These are phyloP conservation scores for Eupeodes luniger DNA, from an alignment of 2,888 invertebrate genomes.

Conservation along the genomic window DNA sequence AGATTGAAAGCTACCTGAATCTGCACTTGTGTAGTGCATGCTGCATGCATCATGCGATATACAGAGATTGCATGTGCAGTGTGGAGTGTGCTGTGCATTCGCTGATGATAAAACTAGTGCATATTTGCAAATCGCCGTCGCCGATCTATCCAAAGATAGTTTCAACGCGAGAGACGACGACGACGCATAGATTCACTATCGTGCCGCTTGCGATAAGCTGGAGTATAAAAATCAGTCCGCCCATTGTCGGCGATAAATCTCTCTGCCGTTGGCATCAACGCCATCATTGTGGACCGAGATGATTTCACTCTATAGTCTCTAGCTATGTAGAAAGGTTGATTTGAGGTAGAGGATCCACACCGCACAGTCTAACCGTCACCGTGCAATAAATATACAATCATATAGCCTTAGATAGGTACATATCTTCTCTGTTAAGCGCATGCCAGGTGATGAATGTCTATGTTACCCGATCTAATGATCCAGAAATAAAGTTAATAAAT, in stretches of 20 bases:
- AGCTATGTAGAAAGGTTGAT: too few species aligned
- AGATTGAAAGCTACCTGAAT: slow-evolving; percentile 46
- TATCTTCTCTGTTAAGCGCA: slow-evolving; percentile 34
- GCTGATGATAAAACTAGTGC: slow-evolving; percentile 41
- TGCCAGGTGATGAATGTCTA: slow-evolving; percentile 82
- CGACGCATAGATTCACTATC: slow-evolving; percentile 61
- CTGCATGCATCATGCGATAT: slow-evolving; percentile 43
- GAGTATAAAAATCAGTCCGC: slow-evolving; percentile 63
- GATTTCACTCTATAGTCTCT: slow-evolving; percentile 49
- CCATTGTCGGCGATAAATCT: slow-evolving; percentile 75
- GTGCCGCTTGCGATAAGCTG: slow-evolving; percentile 62
- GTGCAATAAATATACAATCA: background rate
- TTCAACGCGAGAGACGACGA: slow-evolving; percentile 44
- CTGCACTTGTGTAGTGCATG: slow-evolving; percentile 63
- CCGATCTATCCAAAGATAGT: slow-evolving; percentile 64
- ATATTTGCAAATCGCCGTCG: slow-evolving; percentile 62
- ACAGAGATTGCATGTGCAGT: slow-evolving; percentile 17
- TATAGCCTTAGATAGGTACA: background rate
- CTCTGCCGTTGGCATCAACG: slow-evolving; percentile 68
- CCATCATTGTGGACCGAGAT: slow-evolving; percentile 62
- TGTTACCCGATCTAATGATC: slow-evolving; percentile 84
- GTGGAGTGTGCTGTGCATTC: too few species aligned
- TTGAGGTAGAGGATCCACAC: slow-evolving; percentile 26
- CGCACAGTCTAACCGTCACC: slow-evolving; percentile 5
- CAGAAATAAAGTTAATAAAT: slow-evolving; percentile 84